Base-by-base conservation (phyloP, 2,113 vertebrate genomes). In the Mustela lutreola region DNA sequence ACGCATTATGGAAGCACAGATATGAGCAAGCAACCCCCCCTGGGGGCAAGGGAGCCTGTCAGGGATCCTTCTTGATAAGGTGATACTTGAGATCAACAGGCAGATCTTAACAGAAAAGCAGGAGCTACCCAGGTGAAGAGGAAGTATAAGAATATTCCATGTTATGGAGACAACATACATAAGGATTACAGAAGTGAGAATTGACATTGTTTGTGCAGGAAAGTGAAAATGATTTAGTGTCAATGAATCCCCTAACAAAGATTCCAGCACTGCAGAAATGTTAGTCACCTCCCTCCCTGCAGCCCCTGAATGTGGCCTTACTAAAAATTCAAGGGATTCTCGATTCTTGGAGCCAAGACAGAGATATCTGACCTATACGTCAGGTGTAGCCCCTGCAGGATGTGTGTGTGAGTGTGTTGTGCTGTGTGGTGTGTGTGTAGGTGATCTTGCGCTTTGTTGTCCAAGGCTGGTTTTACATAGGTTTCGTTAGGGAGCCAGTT, bases 401-500 rank as follows among this genome's bases (percentile, higher is more conserved):
- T 7, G 33, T 39, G 31, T 53, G 21, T 53, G 50, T 71, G 21
- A 19, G 22, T 36, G 33, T 31, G 28, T 24, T 62, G 60, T 62
- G 24, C 24, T 39, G 58, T 18, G 24, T 39, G 6, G 36, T 31
- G 76, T 71, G 42, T 24, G 19, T 83, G 50, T 45, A 42, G 26
- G n/a, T 62, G 60, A 60, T 18, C 19, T 75, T 76, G 11, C 45
- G 48, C 8, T 88, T 39, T 96, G 76, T 87, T 56, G 36, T 78
- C 80, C 80, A 42, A 22, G 84, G 39, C 71, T 94, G 92, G 48
- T 73, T 89, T 90, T 86, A 88, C 26, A 42, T 33, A 94, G 33
- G 50, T 42, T 89, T 97, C 26, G 5, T 87, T 95, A 97, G 81
- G 36, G 96, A 97, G 81, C 50, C 91, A 71, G 12, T 93, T 97